These are phyloP conservation scores for Acanthis flammea DNA, from an alignment of 2,797 vertebrate species.

Conservation along the genomic window DNA sequence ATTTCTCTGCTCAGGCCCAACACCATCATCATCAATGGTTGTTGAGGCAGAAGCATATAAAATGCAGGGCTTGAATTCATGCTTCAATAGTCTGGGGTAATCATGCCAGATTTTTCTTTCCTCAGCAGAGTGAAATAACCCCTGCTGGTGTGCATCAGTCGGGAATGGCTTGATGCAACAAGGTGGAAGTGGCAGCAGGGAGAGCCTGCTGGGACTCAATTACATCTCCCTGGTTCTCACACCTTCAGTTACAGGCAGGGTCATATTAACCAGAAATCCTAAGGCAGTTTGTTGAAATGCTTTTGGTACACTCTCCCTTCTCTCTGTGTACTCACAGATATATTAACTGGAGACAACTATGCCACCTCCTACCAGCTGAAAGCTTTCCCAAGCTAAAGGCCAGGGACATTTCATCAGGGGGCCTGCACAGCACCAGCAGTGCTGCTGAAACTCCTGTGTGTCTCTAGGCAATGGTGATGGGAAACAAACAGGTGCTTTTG, in stretches of 20 bases:
- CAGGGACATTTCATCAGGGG: background rate
- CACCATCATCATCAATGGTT: background rate
- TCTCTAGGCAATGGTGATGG: background rate
- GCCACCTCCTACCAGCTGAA: background rate
- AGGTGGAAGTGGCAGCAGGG: background rate
- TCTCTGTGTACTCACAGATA: background rate
- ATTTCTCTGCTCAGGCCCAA: background rate
- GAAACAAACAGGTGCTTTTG: background rate
- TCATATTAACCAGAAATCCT: background rate
- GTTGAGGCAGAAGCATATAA: background rate
- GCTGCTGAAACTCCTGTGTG: background rate
- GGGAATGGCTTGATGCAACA: background rate
- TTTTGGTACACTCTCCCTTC: background rate
- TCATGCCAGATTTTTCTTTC: background rate
- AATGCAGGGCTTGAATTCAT: background rate
- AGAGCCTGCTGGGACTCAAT: background rate
- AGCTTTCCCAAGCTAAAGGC: background rate
- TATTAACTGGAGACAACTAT: background rate
- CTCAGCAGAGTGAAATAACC: background rate
- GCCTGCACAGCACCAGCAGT: background rate
- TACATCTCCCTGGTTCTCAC: background rate
- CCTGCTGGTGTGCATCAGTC: background rate
- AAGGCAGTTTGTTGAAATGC: background rate
- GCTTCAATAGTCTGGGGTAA: background rate
- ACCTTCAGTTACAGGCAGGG: background rate